Conservation (phyloP, 2,888 invertebrate genomes). For the Ditula angustiorana region DNA sequence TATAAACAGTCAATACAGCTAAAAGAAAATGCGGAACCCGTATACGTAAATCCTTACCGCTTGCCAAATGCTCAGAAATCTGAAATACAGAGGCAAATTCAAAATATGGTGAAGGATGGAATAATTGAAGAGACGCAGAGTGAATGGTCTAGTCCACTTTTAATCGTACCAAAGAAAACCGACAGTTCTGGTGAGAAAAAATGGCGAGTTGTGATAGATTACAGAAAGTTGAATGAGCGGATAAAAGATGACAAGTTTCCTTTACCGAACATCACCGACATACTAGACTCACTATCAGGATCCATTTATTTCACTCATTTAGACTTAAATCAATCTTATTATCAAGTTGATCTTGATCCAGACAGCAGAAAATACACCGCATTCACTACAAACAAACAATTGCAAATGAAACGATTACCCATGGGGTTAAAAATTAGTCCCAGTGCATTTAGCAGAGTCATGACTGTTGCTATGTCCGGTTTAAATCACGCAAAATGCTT, state of each 20-base stretch:
- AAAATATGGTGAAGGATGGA: not conserved
- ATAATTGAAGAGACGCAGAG: not conserved
- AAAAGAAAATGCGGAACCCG: not conserved
- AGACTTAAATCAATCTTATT: constrained; percentile 21
- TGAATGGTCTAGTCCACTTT: not conserved
- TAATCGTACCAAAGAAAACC: constrained; percentile 34
- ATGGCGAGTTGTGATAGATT: constrained; percentile 39
- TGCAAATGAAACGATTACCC: not conserved
- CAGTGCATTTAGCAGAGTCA: constrained; percentile 6
- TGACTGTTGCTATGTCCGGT: constrained; percentile 21
- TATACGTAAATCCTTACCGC: constrained; percentile 4
- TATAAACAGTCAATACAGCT: not conserved
- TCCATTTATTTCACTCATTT: constrained; percentile 19
- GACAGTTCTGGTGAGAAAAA: constrained; percentile 7
- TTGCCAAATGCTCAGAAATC: not conserved
- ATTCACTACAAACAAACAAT: not conserved
- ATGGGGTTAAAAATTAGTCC: constrained; percentile 23
- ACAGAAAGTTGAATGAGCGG: too few relatives aligned
- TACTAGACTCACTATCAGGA: constrained; percentile 25
- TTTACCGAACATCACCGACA: too few relatives aligned
- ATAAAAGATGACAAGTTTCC: too few relatives aligned
- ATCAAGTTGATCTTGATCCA: constrained; percentile 3
- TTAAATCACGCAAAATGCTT: not conserved
- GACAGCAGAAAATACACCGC: not conserved
- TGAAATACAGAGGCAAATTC: not conserved